Percentiles rank a stretch among this genome's conserved stretches.
Evolutionary conservation across 2,888 invertebrate genomes (phyloP).

Genomic region (Clistopyga incitator): DNA sequence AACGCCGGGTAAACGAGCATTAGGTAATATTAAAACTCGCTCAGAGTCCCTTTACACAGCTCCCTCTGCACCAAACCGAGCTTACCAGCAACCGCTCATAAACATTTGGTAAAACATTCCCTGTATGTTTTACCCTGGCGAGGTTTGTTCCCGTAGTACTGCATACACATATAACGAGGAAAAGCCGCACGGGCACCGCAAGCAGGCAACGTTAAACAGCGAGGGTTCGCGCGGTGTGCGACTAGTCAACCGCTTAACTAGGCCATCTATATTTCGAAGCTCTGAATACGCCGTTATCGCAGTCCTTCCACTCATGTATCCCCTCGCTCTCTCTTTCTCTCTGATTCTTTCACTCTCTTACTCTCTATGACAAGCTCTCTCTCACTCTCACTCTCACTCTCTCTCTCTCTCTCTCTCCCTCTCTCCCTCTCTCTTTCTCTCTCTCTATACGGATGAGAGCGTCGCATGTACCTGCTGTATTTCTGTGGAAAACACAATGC

Average conservation of each 20-base stretch:
- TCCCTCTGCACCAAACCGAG: conserved; percentile 38
- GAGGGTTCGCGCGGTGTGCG: conserved; percentile 33
- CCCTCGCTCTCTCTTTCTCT: conserved; percentile 48
- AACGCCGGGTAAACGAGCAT: conserved; percentile 68
- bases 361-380: conserved; percentile 66
- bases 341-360: conserved; percentile 54
- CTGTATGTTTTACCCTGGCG: conserved; percentile 36
- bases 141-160: conserved; percentile 42
- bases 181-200: conserved; percentile 59
- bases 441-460: conserved; percentile 45
- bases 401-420: conserved; percentile 57
- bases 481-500: conserved; percentile 14
- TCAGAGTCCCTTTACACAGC: conserved; percentile 52
- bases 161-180: conserved; percentile 52
- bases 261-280: conserved; percentile 58
- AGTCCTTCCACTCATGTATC: conserved; percentile 48
- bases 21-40: conserved; percentile 69
- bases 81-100: conserved; percentile 50
- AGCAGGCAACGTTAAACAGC: conserved; percentile 61
- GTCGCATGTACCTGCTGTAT: conserved; percentile 30
- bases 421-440: conserved; percentile 53
- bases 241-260: conserved; percentile 68
- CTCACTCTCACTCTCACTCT: conserved; percentile 22
- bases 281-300: conserved; percentile 31
- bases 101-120: conserved; percentile 64